Conservation (phyloP, 2,888 invertebrate species). For the Aphidius colemani region DNA sequence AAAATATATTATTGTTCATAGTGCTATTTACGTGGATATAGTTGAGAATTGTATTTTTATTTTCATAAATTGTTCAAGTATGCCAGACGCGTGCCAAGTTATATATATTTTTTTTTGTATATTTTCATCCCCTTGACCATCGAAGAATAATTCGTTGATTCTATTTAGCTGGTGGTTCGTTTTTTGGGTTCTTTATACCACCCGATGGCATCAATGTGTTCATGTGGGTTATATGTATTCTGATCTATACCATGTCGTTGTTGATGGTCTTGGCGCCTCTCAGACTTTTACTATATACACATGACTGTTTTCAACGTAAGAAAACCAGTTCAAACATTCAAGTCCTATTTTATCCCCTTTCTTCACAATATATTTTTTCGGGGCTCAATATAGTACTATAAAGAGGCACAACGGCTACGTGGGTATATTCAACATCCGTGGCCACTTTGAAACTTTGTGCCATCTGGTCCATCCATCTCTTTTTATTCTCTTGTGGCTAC, state of each 20-base stretch:
- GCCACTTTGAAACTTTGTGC: slow-evolving; percentile 36
- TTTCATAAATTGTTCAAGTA: slow-evolving; percentile 32
- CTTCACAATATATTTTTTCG: neutral
- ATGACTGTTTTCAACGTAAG: neutral
- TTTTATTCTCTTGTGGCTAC: slow-evolving; percentile 17
- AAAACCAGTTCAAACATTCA: slow-evolving; percentile 22
- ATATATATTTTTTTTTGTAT: slow-evolving; percentile 25
- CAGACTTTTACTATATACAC: too few relatives aligned
- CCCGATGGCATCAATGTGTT: neutral
- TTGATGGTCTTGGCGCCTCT: slow-evolving; percentile 14
- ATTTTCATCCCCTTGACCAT: slow-evolving; percentile 17
- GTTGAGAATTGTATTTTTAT: too few relatives aligned
- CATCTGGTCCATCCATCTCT: slow-evolving; percentile 37
- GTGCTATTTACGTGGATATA: too few relatives aligned
- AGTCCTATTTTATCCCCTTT: slow-evolving; percentile 9
- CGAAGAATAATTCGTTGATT: slow-evolving; percentile 10
- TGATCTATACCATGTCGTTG: neutral
- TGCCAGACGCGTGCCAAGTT: slow-evolving; percentile 55
- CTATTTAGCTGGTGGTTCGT: slow-evolving; percentile 13
- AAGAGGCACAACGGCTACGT: neutral
- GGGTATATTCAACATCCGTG: slow-evolving; percentile 28
- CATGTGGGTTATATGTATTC: neutral
- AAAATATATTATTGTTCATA: slow-evolving; percentile 12
- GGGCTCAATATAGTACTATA: neutral
- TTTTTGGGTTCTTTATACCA: slow-evolving; percentile 1